Evolutionary conservation across 1,140 invertebrate species (phyloP).

Genomic region (Alviniconcha marisindica): DNA sequence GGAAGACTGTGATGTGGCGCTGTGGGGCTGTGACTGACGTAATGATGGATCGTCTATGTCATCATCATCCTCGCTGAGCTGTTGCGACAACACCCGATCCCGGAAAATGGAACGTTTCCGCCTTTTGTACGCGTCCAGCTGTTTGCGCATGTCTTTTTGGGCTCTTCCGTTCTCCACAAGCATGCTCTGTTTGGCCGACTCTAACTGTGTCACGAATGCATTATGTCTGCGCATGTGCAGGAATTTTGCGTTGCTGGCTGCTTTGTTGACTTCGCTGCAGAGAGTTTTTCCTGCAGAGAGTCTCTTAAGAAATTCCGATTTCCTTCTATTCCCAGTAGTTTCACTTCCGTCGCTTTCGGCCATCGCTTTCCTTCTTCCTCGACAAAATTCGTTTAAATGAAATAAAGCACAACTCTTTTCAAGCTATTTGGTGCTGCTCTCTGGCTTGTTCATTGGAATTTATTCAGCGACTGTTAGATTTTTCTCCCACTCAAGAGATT

Average conservation of each 20-base stretch:
- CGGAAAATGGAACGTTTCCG: conserved; percentile 27
- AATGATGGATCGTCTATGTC: not conserved
- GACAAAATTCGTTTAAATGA: not conserved
- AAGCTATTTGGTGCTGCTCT: not conserved
- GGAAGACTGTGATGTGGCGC: not conserved
- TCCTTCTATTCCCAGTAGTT: not conserved
- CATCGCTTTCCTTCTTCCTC: not conserved
- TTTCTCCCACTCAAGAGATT: too few relatives aligned
- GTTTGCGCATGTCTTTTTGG: conserved; percentile 27
- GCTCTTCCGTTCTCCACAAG: conserved; percentile 26
- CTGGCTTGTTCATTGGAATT: not conserved
- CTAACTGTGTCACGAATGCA: conserved; percentile 26
- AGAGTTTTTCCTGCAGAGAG: conserved; percentile 32
- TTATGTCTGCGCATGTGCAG: conserved; percentile 35
- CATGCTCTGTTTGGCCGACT: conserved; percentile 37
- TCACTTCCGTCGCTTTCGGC: not conserved
- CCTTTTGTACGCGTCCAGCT: conserved; percentile 23
- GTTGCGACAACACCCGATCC: not conserved
- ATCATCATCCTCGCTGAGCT: not conserved
- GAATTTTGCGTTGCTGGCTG: conserved; percentile 36
- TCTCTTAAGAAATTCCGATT: conserved; percentile 33
- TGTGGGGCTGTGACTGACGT: too few relatives aligned
- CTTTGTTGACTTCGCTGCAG: conserved; percentile 41
- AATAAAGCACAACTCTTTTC: not conserved
- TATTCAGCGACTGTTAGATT: too few relatives aligned